These are phyloP conservation scores for Diglossa cyanea DNA, from an alignment of 2,797 vertebrate genomes.

Conservation along the genomic window DNA sequence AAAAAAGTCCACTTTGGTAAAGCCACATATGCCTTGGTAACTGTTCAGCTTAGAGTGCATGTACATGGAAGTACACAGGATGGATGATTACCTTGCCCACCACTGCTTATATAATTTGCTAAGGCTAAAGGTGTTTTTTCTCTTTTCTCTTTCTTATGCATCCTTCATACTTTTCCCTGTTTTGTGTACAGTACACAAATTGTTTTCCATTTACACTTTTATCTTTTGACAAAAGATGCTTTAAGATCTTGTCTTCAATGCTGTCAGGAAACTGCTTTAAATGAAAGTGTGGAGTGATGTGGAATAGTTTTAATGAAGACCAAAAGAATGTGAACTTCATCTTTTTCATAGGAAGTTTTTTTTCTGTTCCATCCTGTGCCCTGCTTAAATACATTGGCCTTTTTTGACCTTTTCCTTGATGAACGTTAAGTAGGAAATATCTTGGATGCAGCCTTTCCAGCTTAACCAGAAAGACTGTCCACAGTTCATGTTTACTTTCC, in stretches of 20 bases:
- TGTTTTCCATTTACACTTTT: not conserved
- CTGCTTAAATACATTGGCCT: slow-evolving; percentile 12
- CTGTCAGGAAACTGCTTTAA: slow-evolving; percentile 14
- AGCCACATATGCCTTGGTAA: not conserved
- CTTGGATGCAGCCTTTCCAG: not conserved
- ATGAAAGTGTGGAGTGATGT: not conserved
- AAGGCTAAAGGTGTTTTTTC: not conserved
- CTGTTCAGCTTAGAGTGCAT: not conserved
- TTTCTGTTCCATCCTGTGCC: not conserved
- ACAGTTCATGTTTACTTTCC: not conserved
- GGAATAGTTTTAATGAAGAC: slow-evolving; percentile 3
- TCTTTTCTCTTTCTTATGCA: not conserved
- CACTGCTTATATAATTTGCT: not conserved
- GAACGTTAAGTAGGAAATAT: slow-evolving; percentile 19
- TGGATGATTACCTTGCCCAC: not conserved
- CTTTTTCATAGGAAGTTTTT: slow-evolving; percentile 24
- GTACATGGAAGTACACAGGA: accelerated
- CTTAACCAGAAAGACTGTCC: slow-evolving; percentile 10
- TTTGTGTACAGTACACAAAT: not conserved
- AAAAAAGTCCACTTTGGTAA: not conserved
- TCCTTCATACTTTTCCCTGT: not conserved
- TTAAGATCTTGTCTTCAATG: not conserved
- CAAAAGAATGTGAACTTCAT: slow-evolving; percentile 13
- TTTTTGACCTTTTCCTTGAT: slow-evolving; percentile 33
- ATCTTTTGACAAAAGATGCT: not conserved